phyloP scores from a whole-genome alignment of 2,113 vertebrate species.

The Cololabis saira region DNA sequence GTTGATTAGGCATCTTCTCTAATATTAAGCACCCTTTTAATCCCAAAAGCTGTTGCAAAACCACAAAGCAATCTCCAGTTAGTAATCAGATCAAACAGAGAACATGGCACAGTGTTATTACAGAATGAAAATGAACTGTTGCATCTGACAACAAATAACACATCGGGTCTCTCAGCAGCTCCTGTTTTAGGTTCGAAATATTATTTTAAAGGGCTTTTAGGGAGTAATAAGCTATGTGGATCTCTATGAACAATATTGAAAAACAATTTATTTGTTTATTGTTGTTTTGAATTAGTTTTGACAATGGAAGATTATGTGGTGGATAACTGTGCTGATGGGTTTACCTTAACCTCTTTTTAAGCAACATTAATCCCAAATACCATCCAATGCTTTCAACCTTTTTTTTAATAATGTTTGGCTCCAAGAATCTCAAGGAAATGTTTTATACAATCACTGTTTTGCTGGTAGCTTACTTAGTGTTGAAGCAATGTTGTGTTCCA shows the following conservation, averaged over 20 bases:
- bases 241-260: neutral
- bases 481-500: no score
- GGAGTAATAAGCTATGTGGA: neutral
- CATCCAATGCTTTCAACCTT: neutral
- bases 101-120: neutral
- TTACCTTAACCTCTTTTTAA: neutral
- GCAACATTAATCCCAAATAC: neutral
- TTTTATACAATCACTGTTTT: neutral
- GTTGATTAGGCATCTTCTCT: neutral
- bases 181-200: neutral
- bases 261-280: neutral
- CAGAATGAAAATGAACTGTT: neutral
- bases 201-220: neutral
- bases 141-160: no score
- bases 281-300: neutral
- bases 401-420: neutral
- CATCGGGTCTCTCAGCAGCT: no score
- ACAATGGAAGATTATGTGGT: neutral
- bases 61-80: neutral
- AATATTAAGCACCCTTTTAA: constrained; percentile 3
- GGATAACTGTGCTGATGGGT: neutral
- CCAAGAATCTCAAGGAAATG: neutral
- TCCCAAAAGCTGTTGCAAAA: constrained; percentile 5
- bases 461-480: no score
- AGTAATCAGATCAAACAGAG: neutral